Evolutionary conservation across 2,888 invertebrate genomes (phyloP).

Genomic region (Dasypogon diadema): DNA sequence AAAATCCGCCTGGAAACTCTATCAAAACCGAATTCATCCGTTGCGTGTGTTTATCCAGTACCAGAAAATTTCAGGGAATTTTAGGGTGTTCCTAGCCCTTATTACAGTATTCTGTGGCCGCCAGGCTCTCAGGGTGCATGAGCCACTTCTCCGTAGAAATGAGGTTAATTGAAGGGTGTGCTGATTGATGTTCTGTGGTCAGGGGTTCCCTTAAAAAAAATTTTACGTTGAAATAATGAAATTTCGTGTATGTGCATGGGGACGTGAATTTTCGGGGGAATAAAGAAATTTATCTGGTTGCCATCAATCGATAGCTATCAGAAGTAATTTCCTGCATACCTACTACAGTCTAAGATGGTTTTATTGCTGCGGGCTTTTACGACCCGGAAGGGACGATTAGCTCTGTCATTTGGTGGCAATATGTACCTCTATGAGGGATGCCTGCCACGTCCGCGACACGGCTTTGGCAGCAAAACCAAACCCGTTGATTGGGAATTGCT

Average conservation of each 20-base stretch:
- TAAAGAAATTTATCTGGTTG: constrained; percentile 24
- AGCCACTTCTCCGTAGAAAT: constrained; percentile 23
- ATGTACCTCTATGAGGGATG: too few relatives aligned
- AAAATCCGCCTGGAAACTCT: not conserved
- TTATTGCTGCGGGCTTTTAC: not conserved
- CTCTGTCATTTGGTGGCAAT: too few relatives aligned
- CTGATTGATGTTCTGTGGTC: constrained; percentile 36
- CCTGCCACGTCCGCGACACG: too few relatives aligned
- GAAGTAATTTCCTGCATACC: too few relatives aligned
- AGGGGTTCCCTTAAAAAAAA: not conserved
- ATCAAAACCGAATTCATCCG: constrained; percentile 21
- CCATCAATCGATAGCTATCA: too few relatives aligned
- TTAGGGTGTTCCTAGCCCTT: constrained; percentile 32
- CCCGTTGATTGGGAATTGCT: too few relatives aligned
- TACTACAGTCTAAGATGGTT: too few relatives aligned
- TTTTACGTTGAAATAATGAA: constrained; percentile 1
- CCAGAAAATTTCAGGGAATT: constrained; percentile 10
- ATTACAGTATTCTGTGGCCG: not conserved
- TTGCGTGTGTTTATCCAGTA: constrained; percentile 14
- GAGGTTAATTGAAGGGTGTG: constrained; percentile 40
- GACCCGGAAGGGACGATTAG: too few relatives aligned
- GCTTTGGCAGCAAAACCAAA: too few relatives aligned
- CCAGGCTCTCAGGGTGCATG: not conserved
- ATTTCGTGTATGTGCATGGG: not conserved
- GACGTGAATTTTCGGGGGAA: not conserved